Evolutionary conservation across 2,888 invertebrate species (phyloP).

Genomic region (Cancer borealis): DNA sequence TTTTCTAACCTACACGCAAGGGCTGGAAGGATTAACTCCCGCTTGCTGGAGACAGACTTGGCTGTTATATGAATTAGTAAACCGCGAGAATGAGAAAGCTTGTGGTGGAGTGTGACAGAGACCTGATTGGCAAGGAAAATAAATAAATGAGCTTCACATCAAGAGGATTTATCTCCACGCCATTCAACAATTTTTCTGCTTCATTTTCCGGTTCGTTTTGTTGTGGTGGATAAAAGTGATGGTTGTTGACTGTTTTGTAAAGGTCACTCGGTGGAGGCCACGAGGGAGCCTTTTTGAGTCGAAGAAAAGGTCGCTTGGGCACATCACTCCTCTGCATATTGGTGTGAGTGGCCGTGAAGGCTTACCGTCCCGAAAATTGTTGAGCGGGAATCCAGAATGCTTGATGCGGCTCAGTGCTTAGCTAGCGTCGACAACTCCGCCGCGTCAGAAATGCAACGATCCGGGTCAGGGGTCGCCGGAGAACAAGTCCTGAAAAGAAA

Average conservation of each 20-base stretch:
- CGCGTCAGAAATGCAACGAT: constrained; percentile 58
- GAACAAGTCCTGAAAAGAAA: constrained; percentile 55
- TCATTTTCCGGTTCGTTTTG: neutral
- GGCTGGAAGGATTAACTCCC: neutral
- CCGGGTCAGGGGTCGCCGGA: constrained; percentile 64
- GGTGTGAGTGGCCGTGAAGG: constrained; percentile 41
- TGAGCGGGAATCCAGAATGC: constrained; percentile 28
- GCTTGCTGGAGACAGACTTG: neutral
- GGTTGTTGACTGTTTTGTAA: constrained; percentile 2
- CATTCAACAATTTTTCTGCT: constrained; percentile 13
- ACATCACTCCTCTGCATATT: neutral
- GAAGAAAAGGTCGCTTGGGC: neutral
- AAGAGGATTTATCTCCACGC: neutral
- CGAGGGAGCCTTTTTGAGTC: neutral
- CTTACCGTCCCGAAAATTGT: constrained; percentile 38
- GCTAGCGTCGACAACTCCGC: constrained; percentile 38
- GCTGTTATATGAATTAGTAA: neutral
- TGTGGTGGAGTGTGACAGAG: neutral
- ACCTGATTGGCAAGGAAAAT: constrained; percentile 1
- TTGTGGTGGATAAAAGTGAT: constrained; percentile 1
- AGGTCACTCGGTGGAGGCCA: neutral
- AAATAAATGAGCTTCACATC: neutral
- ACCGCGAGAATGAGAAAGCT: neutral
- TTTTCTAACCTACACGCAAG: neutral
- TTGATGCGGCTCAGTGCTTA: constrained; percentile 33